A percentile compares a stretch with the other conserved stretches of the same genome.
Conservation (phyloP, 2,797 vertebrate species). For the Octomys mimax region DNA sequence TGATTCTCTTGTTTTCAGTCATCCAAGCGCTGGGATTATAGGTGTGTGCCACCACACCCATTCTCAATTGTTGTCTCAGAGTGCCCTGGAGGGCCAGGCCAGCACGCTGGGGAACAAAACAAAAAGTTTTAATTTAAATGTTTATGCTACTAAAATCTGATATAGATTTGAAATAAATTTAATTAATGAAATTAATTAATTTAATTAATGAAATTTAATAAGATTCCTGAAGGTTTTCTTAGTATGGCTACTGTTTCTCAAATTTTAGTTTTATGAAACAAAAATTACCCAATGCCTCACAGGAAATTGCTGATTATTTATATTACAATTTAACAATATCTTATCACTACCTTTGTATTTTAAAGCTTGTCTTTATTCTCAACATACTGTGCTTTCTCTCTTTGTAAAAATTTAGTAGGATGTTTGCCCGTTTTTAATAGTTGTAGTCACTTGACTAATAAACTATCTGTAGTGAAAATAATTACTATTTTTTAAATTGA, state of each 20-base stretch:
- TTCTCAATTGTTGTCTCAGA: too few species aligned
- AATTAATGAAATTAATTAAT: not conserved
- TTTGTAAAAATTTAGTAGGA: not conserved
- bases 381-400: not conserved
- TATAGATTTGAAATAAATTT: not conserved
- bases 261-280: not conserved
- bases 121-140: not conserved
- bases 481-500: not conserved
- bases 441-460: not conserved
- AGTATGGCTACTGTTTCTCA: not conserved
- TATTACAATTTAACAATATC: conserved; percentile 30
- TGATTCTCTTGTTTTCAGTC: too few species aligned
- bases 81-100: too few species aligned
- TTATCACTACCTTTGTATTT: not conserved
- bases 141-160: not conserved
- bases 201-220: not conserved
- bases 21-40: too few species aligned
- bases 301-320: not conserved
- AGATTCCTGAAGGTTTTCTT: not conserved
- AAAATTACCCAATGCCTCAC: not conserved
- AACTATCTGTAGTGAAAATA: not conserved
- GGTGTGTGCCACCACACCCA: too few species aligned
- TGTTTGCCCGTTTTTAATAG: not conserved
- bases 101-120: too few species aligned
- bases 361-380: not conserved